Evolutionary conservation across 92 coral and sea anemone genomes (phyloP).

Genomic region (Paramuricea clavata): DNA sequence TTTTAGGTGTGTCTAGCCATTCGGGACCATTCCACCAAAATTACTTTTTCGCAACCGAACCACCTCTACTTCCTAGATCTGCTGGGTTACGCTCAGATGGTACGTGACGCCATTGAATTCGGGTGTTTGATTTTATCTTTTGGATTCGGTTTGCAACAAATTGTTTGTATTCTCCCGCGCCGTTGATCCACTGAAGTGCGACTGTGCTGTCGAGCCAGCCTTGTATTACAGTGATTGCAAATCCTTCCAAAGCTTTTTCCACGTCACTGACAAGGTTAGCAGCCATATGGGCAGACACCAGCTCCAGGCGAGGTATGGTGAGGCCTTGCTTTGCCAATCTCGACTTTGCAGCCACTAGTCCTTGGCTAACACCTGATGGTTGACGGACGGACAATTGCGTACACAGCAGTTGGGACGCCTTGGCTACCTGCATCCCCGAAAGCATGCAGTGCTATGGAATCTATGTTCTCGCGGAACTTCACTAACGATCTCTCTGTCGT

Average conservation of each 20-base stretch:
- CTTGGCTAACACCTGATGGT: conserved; percentile 10
- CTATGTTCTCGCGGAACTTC: background rate
- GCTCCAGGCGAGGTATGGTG: conserved; percentile 21
- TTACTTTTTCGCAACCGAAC: background rate
- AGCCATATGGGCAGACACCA: conserved; percentile 36
- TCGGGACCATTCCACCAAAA: background rate
- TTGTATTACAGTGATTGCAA: background rate
- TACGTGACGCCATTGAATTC: conserved; percentile 14
- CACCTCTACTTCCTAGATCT: background rate
- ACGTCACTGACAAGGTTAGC: background rate
- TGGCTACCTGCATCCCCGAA: conserved; percentile 30
- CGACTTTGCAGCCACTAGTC: conserved; percentile 25
- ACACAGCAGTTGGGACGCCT: conserved; percentile 19
- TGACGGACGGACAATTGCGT: conserved; percentile 15
- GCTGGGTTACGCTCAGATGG: background rate
- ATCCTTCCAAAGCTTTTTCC: background rate
- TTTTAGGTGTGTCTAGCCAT: background rate
- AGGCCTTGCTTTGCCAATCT: conserved; percentile 6
- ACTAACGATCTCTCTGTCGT: background rate
- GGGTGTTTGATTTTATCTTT: background rate
- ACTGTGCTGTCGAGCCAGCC: conserved; percentile 25
- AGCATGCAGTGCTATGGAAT: conserved; percentile 24
- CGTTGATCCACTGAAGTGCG: conserved; percentile 14
- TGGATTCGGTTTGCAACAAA: conserved; percentile 4
- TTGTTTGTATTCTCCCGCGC: conserved; percentile 20